Conservation (phyloP, 2,888 invertebrate species). For the Stegana nigrithorax region DNA sequence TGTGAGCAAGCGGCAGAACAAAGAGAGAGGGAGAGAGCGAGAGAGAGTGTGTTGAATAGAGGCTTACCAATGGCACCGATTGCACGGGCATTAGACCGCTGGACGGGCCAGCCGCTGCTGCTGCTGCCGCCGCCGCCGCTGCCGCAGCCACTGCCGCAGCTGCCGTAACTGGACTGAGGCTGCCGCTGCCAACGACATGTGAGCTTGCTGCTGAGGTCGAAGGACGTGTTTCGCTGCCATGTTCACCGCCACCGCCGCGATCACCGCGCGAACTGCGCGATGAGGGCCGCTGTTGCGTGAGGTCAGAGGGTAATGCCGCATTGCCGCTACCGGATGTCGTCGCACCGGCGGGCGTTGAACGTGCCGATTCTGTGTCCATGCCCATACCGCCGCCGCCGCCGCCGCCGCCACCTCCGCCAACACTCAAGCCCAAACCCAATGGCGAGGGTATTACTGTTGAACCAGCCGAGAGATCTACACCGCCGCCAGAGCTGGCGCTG, state of each 20-base stretch:
- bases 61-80: slow-evolving; percentile 90
- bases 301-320: slow-evolving; percentile 49
- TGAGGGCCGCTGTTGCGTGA: slow-evolving; percentile 53
- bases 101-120: slow-evolving; percentile 30
- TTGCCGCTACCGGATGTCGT: slow-evolving; percentile 30
- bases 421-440: slow-evolving; percentile 39
- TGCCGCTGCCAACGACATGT: slow-evolving; percentile 32
- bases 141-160: slow-evolving; percentile 27
- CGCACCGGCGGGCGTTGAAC: slow-evolving; percentile 56
- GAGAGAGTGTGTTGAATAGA: no score
- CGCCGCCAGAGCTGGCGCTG: slow-evolving; percentile 56
- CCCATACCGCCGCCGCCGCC: slow-evolving; percentile 33
- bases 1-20: slow-evolving; percentile 12
- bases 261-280: slow-evolving; percentile 52
- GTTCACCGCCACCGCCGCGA: slow-evolving; percentile 52
- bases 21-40: not conserved
- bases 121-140: slow-evolving; percentile 24
- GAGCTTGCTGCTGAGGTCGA: slow-evolving; percentile 48
- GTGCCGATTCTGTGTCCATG: slow-evolving; percentile 55
- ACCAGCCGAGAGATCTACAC: slow-evolving; percentile 61
- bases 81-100: slow-evolving; percentile 84
- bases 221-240: slow-evolving; percentile 44
- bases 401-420: slow-evolving; percentile 40
- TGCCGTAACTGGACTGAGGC: slow-evolving; percentile 56
- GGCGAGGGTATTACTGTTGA: slow-evolving; percentile 59